Evolutionary conservation across 2,113 vertebrate species (phyloP), one percentile per base, ranked within the genome.

Genomic region (Trogon surrucura): DNA sequence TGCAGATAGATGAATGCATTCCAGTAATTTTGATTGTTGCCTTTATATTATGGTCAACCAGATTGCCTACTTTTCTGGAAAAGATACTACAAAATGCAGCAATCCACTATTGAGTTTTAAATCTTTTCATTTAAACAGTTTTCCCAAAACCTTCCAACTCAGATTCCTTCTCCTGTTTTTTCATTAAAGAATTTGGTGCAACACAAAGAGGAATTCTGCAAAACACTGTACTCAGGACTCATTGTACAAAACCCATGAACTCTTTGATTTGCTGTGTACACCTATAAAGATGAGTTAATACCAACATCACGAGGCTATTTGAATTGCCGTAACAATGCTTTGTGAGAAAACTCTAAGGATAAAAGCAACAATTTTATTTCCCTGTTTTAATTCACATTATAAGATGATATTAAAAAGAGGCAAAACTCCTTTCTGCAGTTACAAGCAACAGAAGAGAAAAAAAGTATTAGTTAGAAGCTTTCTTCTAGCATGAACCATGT

Each of bases 131-230:
- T 67, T 61, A 47, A 89, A 41, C 11, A 69, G 20, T 48, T 86
- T 77, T 91, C 51, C 60, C 44, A 97, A 97, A 88, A 53, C 34
- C 44, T 91, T 91, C 71, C 41, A 66, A 34, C 38, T 90, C 27
- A 22, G 17, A 89, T 78, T 70, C 22, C 22, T 93, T 23, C 69
- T 67, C 53, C 6, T 30, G 0, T 34, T 57, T 75, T 80, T 83
- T 88, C 11, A 54, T 86, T 71, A 64, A 70, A 45, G 6, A 36
- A 34, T 64, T 90, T 84, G 16, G 83, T 92, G 60, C 23, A 67
- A 48, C 58, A 83, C 23, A 29, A 38, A 66, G 8, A 3, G 9
- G 15, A 10, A 53, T 79, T 69, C 67, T 71, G 53, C 10, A 85
- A 77, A 89, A 93, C 53, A 88, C 38, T 0, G 0, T 57, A 65